Percentiles rank a stretch among this genome's conserved stretches.
Evolutionary conservation across 2,797 vertebrate species (phyloP).

Genomic region (Amniataba percoides): DNA sequence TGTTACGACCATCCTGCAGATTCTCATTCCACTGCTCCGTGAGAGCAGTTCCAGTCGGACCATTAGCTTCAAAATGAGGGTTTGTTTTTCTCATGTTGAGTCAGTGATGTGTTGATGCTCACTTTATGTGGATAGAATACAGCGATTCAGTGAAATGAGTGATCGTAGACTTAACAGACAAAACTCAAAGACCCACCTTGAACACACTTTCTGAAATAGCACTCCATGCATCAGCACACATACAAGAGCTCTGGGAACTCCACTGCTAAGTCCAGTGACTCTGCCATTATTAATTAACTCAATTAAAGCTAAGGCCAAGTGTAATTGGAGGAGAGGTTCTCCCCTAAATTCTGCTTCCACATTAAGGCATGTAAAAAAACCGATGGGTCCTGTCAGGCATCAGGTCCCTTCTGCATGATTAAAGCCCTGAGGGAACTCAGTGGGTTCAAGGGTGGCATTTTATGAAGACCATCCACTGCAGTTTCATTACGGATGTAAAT

Average conservation of each 20-base stretch:
- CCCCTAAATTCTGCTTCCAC: neutral
- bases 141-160: neutral
- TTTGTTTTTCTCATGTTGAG: neutral
- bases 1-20: neutral
- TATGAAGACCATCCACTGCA: slow-evolving; percentile 14
- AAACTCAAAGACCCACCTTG: neutral
- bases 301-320: neutral
- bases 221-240: neutral
- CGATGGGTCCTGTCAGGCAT: neutral
- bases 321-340: neutral
- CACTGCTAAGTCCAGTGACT: neutral
- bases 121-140: neutral
- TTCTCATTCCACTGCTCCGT: neutral
- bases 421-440: slow-evolving; percentile 1
- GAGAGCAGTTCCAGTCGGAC: neutral
- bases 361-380: neutral
- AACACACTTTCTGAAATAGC: neutral
- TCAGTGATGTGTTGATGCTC: neutral
- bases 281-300: neutral
- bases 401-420: slow-evolving; percentile 1
- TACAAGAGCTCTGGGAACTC: neutral
- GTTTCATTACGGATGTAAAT: slow-evolving; percentile 26
- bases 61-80: neutral
- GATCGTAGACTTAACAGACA: neutral
- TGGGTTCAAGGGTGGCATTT: slow-evolving; percentile 1